Evolutionary conservation across 2,888 invertebrate species (phyloP), one percentile per base, ranked within the genome.

Genomic region (Nomada ferruginata): DNA sequence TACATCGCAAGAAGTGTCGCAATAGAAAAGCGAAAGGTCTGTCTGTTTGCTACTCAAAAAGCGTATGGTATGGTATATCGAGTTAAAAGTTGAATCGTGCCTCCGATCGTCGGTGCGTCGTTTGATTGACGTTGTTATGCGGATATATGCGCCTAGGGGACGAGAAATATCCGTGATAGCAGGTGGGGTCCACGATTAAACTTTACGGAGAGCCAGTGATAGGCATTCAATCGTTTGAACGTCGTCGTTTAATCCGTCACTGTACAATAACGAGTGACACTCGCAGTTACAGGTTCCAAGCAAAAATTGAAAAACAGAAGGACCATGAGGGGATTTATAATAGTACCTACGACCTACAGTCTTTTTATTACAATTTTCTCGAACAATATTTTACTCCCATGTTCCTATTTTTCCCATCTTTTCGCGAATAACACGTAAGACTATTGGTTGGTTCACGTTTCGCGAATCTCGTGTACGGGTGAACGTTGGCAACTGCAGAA

Each of bases 181-280:
- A 71, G 77, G 82, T 72, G 74, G 83, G 82, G 80, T 78, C 72
- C 72, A 78, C 77, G 79, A 87, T 84, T 84, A 80, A 77, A 70
- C 77, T 68, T 64, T 60, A 83, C 44, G 69, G 59, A 15, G 11
- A 36, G 20, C 2, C 23, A 18, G 50, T 29, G 50, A 20, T 42
- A 55, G 23, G 66, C n/a, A 29, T 26, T 18, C 18, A n/a, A 63
- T 59, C n/a, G 36, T 18, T 69, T 13, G 15, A 44, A 11, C 42
- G 7, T 76, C 0, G 59, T n/a, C 20, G 10, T n/a, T 44, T 47
- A n/a, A 50, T 5, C 18, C 26, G 10, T 10, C 18, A 9, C 53
- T 66, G 20, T 23, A 36, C 18, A 36, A n/a, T 53, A 42, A 76
- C 36, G 63, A 52, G 11, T 11, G 47, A 2, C 26, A 64, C 29